Percentiles rank a stretch among this genome's conserved stretches.
These are phyloP conservation scores for Tadarida brasiliensis DNA, from an alignment of 2,797 vertebrate genomes.

Conservation along the genomic window DNA sequence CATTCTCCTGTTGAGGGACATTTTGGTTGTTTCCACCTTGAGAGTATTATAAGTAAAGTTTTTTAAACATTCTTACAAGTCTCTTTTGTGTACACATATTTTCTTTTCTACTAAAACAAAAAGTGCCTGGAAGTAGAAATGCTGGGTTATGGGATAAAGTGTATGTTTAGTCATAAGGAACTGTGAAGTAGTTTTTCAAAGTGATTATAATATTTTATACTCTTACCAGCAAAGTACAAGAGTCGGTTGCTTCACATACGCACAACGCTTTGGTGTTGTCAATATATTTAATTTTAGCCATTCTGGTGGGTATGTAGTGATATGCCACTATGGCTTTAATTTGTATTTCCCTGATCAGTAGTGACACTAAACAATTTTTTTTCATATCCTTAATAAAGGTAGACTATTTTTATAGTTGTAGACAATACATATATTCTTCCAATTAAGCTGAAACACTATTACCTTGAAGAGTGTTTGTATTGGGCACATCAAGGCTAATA, in stretches of 20 bases:
- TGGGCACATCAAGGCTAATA: background rate
- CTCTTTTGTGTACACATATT: background rate
- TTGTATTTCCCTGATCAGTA: slow-evolving; percentile 62
- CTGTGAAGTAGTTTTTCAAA: background rate
- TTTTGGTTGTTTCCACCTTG: background rate
- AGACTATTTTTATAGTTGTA: slow-evolving; percentile 56
- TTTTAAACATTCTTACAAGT: background rate
- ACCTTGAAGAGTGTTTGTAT: background rate
- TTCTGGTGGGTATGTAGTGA: slow-evolving; percentile 29
- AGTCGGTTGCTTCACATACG: background rate
- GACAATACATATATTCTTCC: slow-evolving; percentile 4
- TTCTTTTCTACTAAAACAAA: slow-evolving; percentile 41
- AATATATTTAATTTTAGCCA: slow-evolving; percentile 64
- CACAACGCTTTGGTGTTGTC: slow-evolving; percentile 27
- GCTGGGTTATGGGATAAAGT: background rate
- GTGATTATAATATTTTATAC: slow-evolving; percentile 12
- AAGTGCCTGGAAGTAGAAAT: slow-evolving; percentile 12
- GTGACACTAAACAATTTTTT: slow-evolving; percentile 13
- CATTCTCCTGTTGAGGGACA: background rate
- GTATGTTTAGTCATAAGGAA: slow-evolving; percentile 46
- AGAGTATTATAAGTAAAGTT: background rate
- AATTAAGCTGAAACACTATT: slow-evolving; percentile 59
- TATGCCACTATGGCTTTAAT: slow-evolving; percentile 18
- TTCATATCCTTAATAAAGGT: slow-evolving; percentile 45
- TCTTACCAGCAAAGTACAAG: slow-evolving; percentile 28